Percentiles rank a stretch among this genome's conserved stretches.
Conservation (phyloP, 2,888 invertebrate species). For the Deroplatys truncata region DNA sequence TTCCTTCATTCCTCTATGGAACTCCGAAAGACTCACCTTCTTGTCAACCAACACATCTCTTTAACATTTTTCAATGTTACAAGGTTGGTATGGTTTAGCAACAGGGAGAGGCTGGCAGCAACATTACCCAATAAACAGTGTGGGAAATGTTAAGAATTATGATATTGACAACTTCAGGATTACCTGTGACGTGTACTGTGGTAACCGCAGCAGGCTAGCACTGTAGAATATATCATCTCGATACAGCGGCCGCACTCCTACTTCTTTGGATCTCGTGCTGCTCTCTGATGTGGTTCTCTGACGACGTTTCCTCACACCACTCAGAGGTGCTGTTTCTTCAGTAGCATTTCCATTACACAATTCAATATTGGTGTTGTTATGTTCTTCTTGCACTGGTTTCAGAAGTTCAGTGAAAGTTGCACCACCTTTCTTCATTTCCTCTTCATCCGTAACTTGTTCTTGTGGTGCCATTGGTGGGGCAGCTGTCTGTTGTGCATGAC, state of each 20-base stretch:
- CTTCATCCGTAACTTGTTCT: neutral
- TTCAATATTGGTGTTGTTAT: neutral
- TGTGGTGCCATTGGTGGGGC: neutral
- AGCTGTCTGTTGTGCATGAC: neutral
- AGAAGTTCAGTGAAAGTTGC: constrained; percentile 1
- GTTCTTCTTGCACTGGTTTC: constrained; percentile 20
- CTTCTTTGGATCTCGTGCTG: constrained; percentile 20
- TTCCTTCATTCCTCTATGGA: no score
- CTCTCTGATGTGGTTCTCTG: constrained; percentile 35
- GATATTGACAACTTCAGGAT: neutral
- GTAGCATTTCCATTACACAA: neutral
- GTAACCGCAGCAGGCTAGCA: constrained; percentile 77
- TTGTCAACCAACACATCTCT: no score
- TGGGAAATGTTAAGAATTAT: no score
- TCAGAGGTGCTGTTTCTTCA: neutral
- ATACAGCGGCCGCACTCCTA: constrained; percentile 66
- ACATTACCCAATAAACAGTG: no score
- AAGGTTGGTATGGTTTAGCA: no score
- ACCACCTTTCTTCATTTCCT: neutral
- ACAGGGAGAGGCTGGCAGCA: no score
- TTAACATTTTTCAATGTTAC: no score
- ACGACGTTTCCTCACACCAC: constrained; percentile 36
- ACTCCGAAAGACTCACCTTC: no score
- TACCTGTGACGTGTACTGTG: constrained; percentile 75
- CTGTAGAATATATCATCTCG: constrained; percentile 87